Evolutionary conservation across 2,113 vertebrate species (phyloP).

Genomic region (Struthio camelus): DNA sequence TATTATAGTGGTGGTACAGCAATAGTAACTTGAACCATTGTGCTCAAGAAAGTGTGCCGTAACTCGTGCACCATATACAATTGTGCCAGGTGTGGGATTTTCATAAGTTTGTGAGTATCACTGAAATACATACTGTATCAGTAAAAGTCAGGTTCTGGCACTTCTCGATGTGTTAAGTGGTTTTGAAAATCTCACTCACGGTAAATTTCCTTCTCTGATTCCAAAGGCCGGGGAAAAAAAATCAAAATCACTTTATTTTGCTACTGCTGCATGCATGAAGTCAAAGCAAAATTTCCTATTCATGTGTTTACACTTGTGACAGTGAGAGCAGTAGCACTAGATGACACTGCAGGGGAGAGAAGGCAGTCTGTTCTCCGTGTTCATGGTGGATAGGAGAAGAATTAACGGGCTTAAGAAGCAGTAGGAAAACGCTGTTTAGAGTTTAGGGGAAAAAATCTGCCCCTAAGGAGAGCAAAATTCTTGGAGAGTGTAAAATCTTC

Average conservation of each 20-base stretch:
- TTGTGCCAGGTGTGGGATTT: not conserved
- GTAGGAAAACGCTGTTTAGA: accelerated
- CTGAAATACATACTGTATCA: not conserved
- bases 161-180: not conserved
- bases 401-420: not conserved
- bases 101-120: not conserved
- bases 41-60: not conserved
- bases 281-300: not conserved
- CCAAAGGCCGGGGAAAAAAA: not conserved
- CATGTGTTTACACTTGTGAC: not conserved
- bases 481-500: not conserved
- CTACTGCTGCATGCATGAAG: not conserved
- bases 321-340: not conserved
- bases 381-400: not conserved
- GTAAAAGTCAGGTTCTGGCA: not conserved
- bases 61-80: not conserved
- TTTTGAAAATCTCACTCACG: not conserved
- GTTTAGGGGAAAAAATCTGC: not conserved
- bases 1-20: not conserved
- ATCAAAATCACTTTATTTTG: not conserved
- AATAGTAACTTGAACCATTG: not conserved
- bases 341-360: not conserved
- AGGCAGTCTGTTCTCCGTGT: not conserved
- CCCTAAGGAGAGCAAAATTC: not conserved
- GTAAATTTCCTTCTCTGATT: not conserved